Percentiles rank a stretch among this genome's conserved stretches.
These are phyloP conservation scores for Thecocarcelia acutangulata DNA, from an alignment of 2,888 invertebrate genomes.

Conservation along the genomic window DNA sequence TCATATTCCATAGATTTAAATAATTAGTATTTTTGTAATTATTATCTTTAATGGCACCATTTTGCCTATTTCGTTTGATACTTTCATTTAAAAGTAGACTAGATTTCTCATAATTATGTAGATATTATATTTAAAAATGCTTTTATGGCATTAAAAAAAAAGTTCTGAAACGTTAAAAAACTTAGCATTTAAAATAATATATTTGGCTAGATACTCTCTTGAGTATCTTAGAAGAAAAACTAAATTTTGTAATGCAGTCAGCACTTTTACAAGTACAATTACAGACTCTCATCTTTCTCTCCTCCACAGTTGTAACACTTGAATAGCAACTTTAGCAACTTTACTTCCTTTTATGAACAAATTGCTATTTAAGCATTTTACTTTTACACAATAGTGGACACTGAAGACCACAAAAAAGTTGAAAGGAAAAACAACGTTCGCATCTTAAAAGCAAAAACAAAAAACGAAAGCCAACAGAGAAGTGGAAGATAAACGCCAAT, in stretches of 20 bases:
- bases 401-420: conserved; percentile 18
- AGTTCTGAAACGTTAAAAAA: neutral
- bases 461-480: neutral
- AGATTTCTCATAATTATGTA: conserved; percentile 2
- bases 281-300: neutral
- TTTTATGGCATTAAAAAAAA: neutral
- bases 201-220: conserved; percentile 13
- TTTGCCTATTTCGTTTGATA: neutral
- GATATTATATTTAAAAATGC: neutral
- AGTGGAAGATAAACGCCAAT: conserved; percentile 42
- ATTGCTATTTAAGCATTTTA: conserved; percentile 45
- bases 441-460: conserved; percentile 14
- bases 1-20: no score
- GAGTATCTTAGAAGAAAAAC: neutral
- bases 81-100: neutral
- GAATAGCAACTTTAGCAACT: neutral
- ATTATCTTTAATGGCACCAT: neutral
- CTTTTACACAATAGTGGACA: conserved; percentile 31
- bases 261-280: conserved; percentile 11
- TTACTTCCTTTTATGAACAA: conserved; percentile 38
- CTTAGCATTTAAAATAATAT: neutral
- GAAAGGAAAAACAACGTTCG: conserved; percentile 11
- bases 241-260: conserved; percentile 21
- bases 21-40: neutral
- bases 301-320: neutral